A percentile compares a stretch with the other conserved stretches of the same genome.
Evolutionary conservation across 2,888 invertebrate species (phyloP).

Genomic region (Temnothorax unifasciatus): DNA sequence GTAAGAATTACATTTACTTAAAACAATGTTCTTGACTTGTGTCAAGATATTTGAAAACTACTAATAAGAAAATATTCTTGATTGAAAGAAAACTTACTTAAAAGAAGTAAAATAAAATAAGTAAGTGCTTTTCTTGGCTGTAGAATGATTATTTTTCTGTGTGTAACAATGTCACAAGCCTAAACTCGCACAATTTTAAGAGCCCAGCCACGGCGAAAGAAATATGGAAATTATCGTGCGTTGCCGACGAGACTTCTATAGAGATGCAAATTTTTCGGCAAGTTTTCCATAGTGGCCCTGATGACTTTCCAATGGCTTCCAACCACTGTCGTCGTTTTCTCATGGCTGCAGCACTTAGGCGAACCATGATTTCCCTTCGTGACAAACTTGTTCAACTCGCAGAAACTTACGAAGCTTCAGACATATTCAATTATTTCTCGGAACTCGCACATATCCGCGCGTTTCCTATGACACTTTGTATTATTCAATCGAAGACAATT

Average conservation of each 20-base stretch:
- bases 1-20: too few species aligned
- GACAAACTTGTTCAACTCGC: constrained; percentile 48
- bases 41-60: too few species aligned
- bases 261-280: constrained; percentile 50
- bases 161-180: not conserved
- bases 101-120: too few species aligned
- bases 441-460: constrained; percentile 36
- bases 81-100: too few species aligned
- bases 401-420: constrained; percentile 39
- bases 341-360: constrained; percentile 11
- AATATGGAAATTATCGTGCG: constrained; percentile 1
- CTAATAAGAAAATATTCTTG: too few species aligned
- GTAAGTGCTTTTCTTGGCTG: too few species aligned
- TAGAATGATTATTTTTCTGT: too few species aligned
- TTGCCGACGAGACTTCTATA: constrained; percentile 18
- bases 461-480: not conserved
- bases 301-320: constrained; percentile 49
- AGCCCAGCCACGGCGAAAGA: not conserved
- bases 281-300: constrained; percentile 41
- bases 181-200: not conserved
- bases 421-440: constrained; percentile 47
- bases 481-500: constrained; percentile 26
- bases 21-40: too few species aligned
- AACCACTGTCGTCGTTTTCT: constrained; percentile 40
- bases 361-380: constrained; percentile 44